Evolutionary conservation across 1,140 invertebrate species (phyloP).

Genomic region (Drosophila jambulina): DNA sequence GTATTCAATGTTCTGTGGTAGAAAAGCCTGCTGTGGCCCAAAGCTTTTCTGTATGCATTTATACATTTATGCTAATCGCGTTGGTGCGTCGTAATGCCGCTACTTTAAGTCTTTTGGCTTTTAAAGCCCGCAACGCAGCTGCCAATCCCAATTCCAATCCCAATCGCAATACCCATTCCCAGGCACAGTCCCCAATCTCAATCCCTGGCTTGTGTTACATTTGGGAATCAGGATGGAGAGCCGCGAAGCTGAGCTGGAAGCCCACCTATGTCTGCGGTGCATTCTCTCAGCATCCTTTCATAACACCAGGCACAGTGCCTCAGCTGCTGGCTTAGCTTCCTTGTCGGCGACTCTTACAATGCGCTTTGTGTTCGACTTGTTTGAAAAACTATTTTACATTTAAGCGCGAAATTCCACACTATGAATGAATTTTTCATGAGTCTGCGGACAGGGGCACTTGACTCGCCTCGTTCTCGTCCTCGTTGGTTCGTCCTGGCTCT

Average conservation of each 20-base stretch:
- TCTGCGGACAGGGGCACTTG: conserved; percentile 42
- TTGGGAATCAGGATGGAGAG: conserved; percentile 23
- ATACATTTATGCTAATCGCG: conserved; percentile 82
- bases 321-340: conserved; percentile 37
- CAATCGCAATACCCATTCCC: conserved; percentile 24
- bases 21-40: neutral
- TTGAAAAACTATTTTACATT: conserved; percentile 85
- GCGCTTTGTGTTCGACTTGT: conserved; percentile 81
- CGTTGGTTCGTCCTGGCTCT: neutral
- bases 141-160: conserved; percentile 30
- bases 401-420: conserved; percentile 85
- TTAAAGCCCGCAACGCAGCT: conserved; percentile 72
- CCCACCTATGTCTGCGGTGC: conserved; percentile 51
- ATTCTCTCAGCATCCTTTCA: conserved; percentile 78
- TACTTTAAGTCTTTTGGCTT: conserved; percentile 79
- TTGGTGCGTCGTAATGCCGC: conserved; percentile 79
- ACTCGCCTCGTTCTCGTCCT: conserved; percentile 8
- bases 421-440: conserved; percentile 85
- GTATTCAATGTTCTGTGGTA: neutral
- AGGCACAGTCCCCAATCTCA: conserved; percentile 10
- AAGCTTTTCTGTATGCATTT: conserved; percentile 69
- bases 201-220: conserved; percentile 42
- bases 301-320: conserved; percentile 44
- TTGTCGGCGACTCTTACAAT: conserved; percentile 68
- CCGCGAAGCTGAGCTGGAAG: conserved; percentile 2